A percentile compares a stretch with the other conserved stretches of the same genome.
phyloP scores from a whole-genome alignment of 53 echinoderm and acorn worm genomes.

The Antedon mediterranea region DNA sequence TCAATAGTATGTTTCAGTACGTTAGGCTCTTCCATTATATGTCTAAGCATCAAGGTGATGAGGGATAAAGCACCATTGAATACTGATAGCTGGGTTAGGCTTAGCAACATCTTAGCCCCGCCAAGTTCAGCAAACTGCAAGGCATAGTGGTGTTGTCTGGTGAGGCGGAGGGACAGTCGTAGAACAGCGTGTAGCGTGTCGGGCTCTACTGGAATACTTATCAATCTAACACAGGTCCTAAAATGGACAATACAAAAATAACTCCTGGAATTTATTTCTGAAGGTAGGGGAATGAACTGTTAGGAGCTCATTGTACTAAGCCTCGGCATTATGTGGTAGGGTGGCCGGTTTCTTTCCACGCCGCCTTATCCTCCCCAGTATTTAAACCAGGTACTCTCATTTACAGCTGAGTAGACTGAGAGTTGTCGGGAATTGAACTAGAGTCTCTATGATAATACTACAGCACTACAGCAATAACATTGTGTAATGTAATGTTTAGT shows the following conservation, averaged over 20 bases:
- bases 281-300: too few relatives aligned
- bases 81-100: constrained; percentile 57
- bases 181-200: constrained; percentile 88
- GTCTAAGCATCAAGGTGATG: constrained; percentile 75
- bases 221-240: constrained; percentile 81
- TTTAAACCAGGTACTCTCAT: too few relatives aligned
- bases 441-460: too few relatives aligned
- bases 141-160: constrained; percentile 62
- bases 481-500: too few relatives aligned
- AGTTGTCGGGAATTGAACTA: too few relatives aligned
- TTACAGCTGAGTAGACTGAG: too few relatives aligned
- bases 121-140: constrained; percentile 84
- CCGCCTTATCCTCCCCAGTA: too few relatives aligned
- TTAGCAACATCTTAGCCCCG: constrained; percentile 67
- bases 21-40: constrained; percentile 71
- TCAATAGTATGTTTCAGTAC: constrained; percentile 84
- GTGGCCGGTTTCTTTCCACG: too few relatives aligned
- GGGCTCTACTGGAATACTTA: constrained; percentile 84
- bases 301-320: too few relatives aligned
- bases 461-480: too few relatives aligned
- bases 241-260: background rate
- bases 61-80: constrained; percentile 80
- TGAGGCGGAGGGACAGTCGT: constrained; percentile 78
- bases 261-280: too few relatives aligned
- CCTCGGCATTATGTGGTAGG: too few relatives aligned